Percentiles rank a stretch among this genome's conserved stretches.
Conservation (phyloP, 2,797 vertebrate species). For the Gymnopithys bicolor region DNA sequence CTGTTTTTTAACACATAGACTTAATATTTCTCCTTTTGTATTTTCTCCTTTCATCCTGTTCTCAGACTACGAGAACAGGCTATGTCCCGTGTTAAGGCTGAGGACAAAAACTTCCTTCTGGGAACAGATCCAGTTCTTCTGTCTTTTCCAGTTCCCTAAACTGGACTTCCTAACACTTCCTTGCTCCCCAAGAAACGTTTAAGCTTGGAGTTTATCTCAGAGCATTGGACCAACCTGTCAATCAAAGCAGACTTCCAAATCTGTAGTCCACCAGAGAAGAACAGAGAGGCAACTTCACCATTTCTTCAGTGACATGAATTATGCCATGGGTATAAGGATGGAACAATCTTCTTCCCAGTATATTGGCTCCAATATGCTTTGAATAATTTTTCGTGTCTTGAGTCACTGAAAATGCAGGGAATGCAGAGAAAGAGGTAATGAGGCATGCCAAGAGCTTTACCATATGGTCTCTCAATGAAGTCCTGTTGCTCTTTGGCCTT, state of each 20-base stretch:
- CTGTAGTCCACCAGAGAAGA: background rate
- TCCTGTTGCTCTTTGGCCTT: conserved; percentile 2
- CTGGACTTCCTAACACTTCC: background rate
- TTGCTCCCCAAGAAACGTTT: background rate
- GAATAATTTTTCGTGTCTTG: background rate
- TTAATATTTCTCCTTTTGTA: background rate
- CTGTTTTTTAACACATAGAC: background rate
- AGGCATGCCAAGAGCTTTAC: background rate
- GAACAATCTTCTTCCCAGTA: background rate
- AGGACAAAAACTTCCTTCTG: background rate
- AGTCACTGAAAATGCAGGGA: background rate
- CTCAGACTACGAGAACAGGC: background rate
- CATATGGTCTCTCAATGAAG: background rate
- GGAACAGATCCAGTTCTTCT: background rate
- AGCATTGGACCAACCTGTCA: background rate
- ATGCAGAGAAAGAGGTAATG: background rate
- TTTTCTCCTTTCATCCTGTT: background rate
- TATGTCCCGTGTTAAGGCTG: background rate
- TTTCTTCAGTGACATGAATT: background rate
- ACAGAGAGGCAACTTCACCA: background rate
- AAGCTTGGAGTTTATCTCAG: background rate
- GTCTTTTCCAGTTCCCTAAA: background rate
- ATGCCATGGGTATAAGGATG: background rate
- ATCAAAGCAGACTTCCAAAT: background rate
- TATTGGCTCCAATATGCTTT: background rate